Conservation (phyloP, 2,888 invertebrate genomes). For the Autographa pulchrina region DNA sequence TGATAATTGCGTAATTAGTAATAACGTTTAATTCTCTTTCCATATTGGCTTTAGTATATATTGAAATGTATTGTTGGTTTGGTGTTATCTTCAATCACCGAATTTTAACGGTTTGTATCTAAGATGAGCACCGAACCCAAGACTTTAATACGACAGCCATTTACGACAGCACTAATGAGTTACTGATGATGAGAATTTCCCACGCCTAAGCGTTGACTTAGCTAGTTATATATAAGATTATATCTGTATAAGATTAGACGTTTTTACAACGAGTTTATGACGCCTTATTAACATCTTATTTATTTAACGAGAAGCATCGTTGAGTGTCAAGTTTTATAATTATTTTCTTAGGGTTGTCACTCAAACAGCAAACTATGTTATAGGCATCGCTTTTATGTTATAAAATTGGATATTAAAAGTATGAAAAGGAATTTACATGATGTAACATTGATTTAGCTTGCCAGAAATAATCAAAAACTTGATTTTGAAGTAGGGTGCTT, state of each 20-base stretch:
- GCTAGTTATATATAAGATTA: not conserved
- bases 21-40: no score
- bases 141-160: not conserved
- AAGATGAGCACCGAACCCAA: not conserved
- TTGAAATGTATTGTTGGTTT: no score
- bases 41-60: no score
- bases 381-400: not conserved
- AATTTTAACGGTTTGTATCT: not conserved
- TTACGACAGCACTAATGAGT: not conserved
- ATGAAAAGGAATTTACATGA: not conserved
- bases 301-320: conserved; percentile 39
- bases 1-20: no score
- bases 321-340: conserved; percentile 32
- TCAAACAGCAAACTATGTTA: not conserved
- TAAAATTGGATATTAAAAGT: not conserved
- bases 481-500: no score
- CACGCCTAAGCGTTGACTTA: conserved; percentile 4
- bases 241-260: not conserved
- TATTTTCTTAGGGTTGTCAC: conserved; percentile 2
- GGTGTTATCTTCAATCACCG: no score
- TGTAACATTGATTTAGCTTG: not conserved
- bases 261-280: conserved; percentile 47
- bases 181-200: not conserved
- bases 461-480: not conserved
- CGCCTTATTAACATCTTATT: conserved; percentile 50